Percentiles rank a stretch among this genome's conserved stretches.
These are phyloP conservation scores for Eurystomus glaucurus DNA, from an alignment of 2,797 vertebrate genomes.

Conservation along the genomic window DNA sequence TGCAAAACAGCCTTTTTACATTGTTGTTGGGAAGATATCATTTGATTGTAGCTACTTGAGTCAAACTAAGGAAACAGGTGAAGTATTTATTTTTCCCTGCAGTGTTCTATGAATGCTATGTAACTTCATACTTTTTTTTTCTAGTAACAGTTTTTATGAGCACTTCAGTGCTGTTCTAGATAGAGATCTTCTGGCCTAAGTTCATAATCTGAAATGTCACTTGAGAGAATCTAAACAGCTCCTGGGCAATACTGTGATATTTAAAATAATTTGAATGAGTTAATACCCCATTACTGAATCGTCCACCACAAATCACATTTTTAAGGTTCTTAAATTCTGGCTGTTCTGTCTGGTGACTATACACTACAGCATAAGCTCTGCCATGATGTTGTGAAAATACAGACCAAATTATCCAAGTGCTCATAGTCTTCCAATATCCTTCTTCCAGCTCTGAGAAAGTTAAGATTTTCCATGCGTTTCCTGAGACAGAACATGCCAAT, in stretches of 20 bases:
- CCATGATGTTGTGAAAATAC: neutral
- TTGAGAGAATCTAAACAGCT: neutral
- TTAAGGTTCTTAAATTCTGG: neutral
- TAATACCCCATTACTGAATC: neutral
- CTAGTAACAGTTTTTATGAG: neutral
- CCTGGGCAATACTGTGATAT: neutral
- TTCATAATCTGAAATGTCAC: neutral
- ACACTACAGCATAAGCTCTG: neutral
- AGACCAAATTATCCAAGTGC: neutral
- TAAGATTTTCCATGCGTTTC: neutral
- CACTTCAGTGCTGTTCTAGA: neutral
- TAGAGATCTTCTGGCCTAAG: neutral
- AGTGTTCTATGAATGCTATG: neutral
- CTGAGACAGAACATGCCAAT: neutral
- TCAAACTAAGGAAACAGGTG: neutral
- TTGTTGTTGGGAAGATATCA: neutral
- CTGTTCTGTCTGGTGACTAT: neutral
- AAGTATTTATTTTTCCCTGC: neutral
- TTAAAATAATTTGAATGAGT: neutral
- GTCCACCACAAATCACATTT: neutral
- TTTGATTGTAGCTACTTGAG: neutral
- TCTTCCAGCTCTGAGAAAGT: neutral
- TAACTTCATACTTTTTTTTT: neutral
- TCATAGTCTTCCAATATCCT: neutral
- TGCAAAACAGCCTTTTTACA: conserved; percentile 3